A percentile compares a stretch with the other conserved stretches of the same genome.
Conservation (phyloP, 2,797 vertebrate genomes). For the Uromys caudimaculatus region DNA sequence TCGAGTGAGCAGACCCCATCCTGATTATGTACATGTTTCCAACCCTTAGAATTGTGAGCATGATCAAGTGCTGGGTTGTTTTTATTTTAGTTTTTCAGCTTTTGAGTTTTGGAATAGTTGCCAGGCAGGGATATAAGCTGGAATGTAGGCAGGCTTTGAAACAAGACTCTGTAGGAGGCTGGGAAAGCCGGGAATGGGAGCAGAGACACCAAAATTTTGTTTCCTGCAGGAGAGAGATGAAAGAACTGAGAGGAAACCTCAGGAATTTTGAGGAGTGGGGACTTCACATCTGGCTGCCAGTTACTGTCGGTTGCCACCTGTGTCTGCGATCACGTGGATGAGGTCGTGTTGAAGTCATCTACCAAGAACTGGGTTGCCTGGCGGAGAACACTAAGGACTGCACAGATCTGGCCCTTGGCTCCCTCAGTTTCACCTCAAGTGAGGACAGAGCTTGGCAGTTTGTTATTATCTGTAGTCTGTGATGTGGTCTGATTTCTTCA, state of each 20-base stretch:
- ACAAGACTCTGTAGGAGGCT: neutral
- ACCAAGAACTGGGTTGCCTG: neutral
- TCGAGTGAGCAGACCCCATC: neutral
- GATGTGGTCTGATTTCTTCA: slow-evolving; percentile 19
- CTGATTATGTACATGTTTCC: neutral
- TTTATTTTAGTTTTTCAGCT: neutral
- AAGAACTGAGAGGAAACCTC: neutral
- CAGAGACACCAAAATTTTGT: neutral
- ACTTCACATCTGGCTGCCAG: neutral
- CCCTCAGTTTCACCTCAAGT: neutral
- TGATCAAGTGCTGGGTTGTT: neutral
- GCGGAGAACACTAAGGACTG: neutral
- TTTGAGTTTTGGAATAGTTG: neutral
- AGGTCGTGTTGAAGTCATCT: slow-evolving; percentile 22
- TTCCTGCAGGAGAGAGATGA: neutral
- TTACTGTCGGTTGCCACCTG: neutral
- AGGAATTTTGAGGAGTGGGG: neutral
- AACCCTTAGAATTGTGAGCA: neutral
- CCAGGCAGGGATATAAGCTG: neutral
- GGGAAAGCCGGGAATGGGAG: neutral
- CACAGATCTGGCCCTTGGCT: neutral
- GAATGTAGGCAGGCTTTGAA: neutral
- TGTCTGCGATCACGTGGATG: neutral
- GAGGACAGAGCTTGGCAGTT: slow-evolving; percentile 40
- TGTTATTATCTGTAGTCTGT: neutral